Evolutionary conservation across 2,888 invertebrate genomes (phyloP).

Genomic region (Microplitis manilae): DNA sequence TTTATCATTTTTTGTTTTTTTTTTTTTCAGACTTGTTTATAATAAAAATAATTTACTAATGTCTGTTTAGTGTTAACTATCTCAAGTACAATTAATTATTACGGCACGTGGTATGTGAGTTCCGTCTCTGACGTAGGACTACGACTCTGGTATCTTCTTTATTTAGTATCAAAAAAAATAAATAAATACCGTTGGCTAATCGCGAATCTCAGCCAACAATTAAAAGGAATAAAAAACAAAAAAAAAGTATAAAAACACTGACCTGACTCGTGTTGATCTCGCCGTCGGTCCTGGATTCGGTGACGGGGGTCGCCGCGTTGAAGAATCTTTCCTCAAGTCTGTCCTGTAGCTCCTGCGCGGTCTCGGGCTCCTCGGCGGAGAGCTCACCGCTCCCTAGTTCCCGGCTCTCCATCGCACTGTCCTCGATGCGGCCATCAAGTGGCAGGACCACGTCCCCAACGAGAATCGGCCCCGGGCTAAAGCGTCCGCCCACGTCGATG

Average conservation of each 20-base stretch:
- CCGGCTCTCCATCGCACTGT: slow-evolving; percentile 68
- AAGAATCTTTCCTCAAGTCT: slow-evolving; percentile 79
- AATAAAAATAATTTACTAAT: background rate
- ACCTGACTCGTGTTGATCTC: slow-evolving; percentile 76
- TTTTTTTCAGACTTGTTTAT: no score
- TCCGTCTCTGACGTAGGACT: background rate
- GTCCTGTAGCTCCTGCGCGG: slow-evolving; percentile 76
- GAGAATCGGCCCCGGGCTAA: slow-evolving; percentile 61
- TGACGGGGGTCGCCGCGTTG: slow-evolving; percentile 71
- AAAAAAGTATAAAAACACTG: slow-evolving; percentile 20
- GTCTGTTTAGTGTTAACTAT: slow-evolving; percentile 6
- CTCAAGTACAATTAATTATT: slow-evolving; percentile 25
- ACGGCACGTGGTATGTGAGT: slow-evolving; percentile 8
- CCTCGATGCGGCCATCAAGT: slow-evolving; percentile 70
- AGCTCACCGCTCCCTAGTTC: slow-evolving; percentile 70
- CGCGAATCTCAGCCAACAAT: background rate
- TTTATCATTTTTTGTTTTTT: no score
- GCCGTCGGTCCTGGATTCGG: slow-evolving; percentile 76
- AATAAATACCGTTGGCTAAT: background rate
- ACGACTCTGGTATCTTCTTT: background rate
- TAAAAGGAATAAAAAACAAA: slow-evolving; percentile 8
- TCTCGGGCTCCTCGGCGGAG: slow-evolving; percentile 64
- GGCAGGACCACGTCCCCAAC: slow-evolving; percentile 71
- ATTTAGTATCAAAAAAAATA: background rate
- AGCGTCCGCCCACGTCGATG: slow-evolving; percentile 64